phyloP scores from a whole-genome alignment of 2,888 invertebrate species.

The Allacma fusca region DNA sequence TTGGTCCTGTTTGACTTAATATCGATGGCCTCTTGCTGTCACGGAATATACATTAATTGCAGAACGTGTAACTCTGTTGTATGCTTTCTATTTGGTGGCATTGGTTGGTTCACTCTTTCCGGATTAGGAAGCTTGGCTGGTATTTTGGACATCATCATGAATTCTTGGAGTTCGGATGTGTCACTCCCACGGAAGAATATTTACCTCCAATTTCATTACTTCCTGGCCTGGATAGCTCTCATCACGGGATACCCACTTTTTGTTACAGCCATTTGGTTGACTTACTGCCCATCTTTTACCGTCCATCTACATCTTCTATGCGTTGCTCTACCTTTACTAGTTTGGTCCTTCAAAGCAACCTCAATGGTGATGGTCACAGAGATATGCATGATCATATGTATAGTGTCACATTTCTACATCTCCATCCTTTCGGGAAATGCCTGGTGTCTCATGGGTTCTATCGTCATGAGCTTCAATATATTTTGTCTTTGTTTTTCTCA shows the following conservation, averaged over 20 bases:
- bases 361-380: constrained; percentile 12
- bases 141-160: constrained; percentile 25
- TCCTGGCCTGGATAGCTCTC: constrained; percentile 49
- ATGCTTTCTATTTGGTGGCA: constrained; percentile 19
- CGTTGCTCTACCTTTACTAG: constrained; percentile 8
- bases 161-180: constrained; percentile 8
- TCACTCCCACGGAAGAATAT: constrained; percentile 24
- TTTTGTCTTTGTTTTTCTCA: constrained; percentile 46
- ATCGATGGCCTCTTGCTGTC: constrained; percentile 21
- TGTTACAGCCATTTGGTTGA: constrained; percentile 49
- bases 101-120: background rate
- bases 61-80: background rate
- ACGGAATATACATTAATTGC: constrained; percentile 6
- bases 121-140: constrained; percentile 22
- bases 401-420: constrained; percentile 51
- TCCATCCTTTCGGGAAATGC: constrained; percentile 46
- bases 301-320: constrained; percentile 45
- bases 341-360: constrained; percentile 18
- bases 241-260: constrained; percentile 50
- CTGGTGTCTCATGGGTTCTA: constrained; percentile 50
- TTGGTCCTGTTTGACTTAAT: constrained; percentile 5
- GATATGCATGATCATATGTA: constrained; percentile 39
- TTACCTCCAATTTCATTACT: constrained; percentile 48
- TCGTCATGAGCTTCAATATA: constrained; percentile 47
- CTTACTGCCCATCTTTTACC: constrained; percentile 47